Conservation (phyloP, 2,888 invertebrate genomes). For the Yponomeuta plumbellus region DNA sequence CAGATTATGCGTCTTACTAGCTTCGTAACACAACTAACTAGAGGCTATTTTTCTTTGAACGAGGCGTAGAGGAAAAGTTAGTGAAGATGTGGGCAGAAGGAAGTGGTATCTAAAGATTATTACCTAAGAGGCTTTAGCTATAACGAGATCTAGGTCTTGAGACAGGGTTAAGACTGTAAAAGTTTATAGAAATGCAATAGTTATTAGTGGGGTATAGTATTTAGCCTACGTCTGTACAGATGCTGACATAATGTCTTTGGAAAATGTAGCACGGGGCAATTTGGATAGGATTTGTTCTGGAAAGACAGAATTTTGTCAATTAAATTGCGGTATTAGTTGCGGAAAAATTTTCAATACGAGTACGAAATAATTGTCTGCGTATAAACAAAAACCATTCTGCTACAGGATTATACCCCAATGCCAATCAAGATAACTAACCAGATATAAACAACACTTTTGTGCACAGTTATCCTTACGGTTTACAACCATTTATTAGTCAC, state of each 20-base stretch:
- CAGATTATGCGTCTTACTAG: not conserved
- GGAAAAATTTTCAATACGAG: no score
- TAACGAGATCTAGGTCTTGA: constrained; percentile 1
- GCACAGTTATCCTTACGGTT: no score
- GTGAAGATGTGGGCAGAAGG: not conserved
- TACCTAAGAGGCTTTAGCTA: constrained; percentile 6
- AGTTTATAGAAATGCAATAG: not conserved
- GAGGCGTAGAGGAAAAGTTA: not conserved
- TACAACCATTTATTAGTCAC: no score
- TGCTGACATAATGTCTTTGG: not conserved
- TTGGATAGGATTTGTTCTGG: no score
- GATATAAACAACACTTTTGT: no score
- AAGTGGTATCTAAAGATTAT: constrained; percentile 8
- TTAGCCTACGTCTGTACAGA: not conserved
- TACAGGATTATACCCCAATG: no score
- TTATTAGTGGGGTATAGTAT: not conserved
- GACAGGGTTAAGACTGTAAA: not conserved
- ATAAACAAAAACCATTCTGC: no score
- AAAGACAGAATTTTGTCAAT: no score
- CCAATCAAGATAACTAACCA: no score
- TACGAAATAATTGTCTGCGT: no score
- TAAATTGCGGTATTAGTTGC: no score
- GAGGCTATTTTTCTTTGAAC: not conserved
- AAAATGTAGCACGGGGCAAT: no score
- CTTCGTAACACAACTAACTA: not conserved